A percentile compares a stretch with the other conserved stretches of the same genome.
Evolutionary conservation across 2,797 vertebrate species (phyloP).

Genomic region (Pseudochirops corinnae): DNA sequence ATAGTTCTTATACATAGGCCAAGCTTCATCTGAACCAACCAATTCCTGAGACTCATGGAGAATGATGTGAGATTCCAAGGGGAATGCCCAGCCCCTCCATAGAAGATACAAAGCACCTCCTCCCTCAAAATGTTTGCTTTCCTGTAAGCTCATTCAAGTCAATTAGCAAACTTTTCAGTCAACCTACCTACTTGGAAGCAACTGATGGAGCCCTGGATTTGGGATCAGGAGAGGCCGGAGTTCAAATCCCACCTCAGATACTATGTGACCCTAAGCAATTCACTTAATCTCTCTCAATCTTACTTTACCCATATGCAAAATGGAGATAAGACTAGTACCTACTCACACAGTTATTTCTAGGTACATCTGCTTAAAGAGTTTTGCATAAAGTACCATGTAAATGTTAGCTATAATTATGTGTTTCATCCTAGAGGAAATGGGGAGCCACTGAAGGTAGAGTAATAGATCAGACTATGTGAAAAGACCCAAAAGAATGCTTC

Average conservation of each 20-base stretch:
- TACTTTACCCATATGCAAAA: not conserved
- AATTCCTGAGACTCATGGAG: not conserved
- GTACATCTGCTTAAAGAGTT: not conserved
- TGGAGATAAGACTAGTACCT: not conserved
- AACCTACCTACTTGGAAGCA: not conserved
- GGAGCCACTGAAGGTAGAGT: not conserved
- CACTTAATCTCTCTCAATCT: not conserved
- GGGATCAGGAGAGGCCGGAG: not conserved
- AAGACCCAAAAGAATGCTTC: not conserved
- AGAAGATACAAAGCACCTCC: not conserved
- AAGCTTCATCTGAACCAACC: too few relatives aligned
- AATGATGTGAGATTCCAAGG: not conserved
- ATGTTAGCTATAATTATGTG: conserved; percentile 7
- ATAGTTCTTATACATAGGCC: not conserved
- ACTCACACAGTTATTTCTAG: not conserved
- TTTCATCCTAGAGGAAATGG: not conserved
- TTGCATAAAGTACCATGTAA: conserved; percentile 1
- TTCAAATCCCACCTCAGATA: not conserved
- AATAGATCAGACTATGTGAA: not conserved
- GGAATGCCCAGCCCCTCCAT: not conserved
- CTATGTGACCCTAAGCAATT: not conserved
- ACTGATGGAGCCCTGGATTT: not conserved
- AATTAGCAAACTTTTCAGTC: not conserved
- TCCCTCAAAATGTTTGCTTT: not conserved
- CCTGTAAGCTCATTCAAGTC: not conserved